Conservation (phyloP, 2,888 invertebrate species). For the Melieria picta region DNA sequence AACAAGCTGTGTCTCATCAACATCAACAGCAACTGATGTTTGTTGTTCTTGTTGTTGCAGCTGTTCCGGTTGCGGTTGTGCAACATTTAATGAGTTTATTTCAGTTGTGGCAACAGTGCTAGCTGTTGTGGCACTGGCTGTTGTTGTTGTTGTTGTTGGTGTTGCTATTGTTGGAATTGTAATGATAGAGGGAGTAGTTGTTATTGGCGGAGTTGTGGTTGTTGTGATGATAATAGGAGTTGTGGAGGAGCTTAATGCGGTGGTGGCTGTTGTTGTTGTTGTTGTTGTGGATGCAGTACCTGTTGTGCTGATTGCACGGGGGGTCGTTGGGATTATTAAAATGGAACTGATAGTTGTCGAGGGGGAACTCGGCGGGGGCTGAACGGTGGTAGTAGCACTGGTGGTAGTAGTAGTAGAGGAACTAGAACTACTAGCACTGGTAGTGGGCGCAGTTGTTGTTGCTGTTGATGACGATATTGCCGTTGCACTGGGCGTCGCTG, state of each 20-base stretch:
- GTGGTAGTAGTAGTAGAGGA: constrained; percentile 30
- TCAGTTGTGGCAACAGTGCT: constrained; percentile 3
- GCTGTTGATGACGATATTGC: constrained; percentile 32
- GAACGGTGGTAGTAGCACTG: constrained; percentile 20
- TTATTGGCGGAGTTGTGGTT: constrained; percentile 20
- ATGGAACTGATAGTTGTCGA: constrained; percentile 30
- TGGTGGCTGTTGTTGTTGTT: constrained; percentile 40
- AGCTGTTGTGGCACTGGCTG: not conserved
- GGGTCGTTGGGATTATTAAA: constrained; percentile 21
- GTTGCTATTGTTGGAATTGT: constrained; percentile 19
- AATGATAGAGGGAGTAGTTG: constrained; percentile 10
- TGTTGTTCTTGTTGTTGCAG: constrained; percentile 21
- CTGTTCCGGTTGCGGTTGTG: constrained; percentile 36
- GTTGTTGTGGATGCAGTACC: constrained; percentile 35
- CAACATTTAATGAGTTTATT: too few species aligned
- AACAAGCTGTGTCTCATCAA: constrained; percentile 61
- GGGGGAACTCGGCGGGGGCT: constrained; percentile 35
- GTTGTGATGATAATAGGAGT: constrained; percentile 15
- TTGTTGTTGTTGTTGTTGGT: constrained; percentile 14
- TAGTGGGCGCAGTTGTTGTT: constrained; percentile 26
- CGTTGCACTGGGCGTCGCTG: constrained; percentile 32
- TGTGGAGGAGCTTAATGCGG: not conserved
- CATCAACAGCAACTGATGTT: constrained; percentile 42
- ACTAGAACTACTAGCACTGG: constrained; percentile 31
- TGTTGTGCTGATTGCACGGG: constrained; percentile 23